Evolutionary conservation across 1,140 invertebrate species (phyloP).

Genomic region (Leptonema lineaticorne): DNA sequence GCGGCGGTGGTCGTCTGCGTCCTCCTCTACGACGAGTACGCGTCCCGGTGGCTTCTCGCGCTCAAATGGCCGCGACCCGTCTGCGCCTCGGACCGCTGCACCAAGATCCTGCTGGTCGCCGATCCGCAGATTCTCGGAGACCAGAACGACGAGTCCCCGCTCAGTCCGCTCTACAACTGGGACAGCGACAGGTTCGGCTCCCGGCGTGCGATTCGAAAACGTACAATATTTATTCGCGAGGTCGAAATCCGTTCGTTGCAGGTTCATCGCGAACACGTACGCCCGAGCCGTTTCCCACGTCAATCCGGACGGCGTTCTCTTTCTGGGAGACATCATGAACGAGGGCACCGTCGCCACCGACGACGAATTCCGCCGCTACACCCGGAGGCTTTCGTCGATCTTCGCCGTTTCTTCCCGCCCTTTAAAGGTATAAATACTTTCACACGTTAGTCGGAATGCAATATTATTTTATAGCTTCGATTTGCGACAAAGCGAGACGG

Average conservation of each 20-base stretch:
- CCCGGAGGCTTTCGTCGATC: constrained; percentile 68
- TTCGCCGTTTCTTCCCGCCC: constrained; percentile 52
- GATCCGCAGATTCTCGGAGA: constrained; percentile 90
- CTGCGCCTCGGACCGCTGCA: constrained; percentile 58
- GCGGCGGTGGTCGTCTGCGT: constrained; percentile 44
- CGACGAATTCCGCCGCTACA: constrained; percentile 70
- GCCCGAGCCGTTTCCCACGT: constrained; percentile 67
- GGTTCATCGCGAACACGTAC: constrained; percentile 82
- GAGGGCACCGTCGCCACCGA: constrained; percentile 79
- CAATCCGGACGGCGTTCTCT: constrained; percentile 84
- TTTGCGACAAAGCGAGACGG: too few relatives aligned
- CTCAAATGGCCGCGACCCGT: constrained; percentile 58
- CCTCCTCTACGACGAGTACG: constrained; percentile 60
- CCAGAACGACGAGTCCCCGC: constrained; percentile 63
- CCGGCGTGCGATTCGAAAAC: neutral
- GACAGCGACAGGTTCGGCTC: constrained; percentile 78
- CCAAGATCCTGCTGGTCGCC: constrained; percentile 79
- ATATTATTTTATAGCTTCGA: too few relatives aligned
- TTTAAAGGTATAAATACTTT: constrained; percentile 11
- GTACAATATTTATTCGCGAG: neutral
- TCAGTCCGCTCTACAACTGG: constrained; percentile 65
- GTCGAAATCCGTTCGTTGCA: constrained; percentile 50
- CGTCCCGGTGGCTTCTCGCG: constrained; percentile 58
- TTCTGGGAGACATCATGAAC: constrained; percentile 90
- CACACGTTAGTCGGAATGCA: too few relatives aligned